A percentile compares a stretch with the other conserved stretches of the same genome.
phyloP scores from a whole-genome alignment of 2,113 vertebrate genomes.

The Dromaius novaehollandiae region DNA sequence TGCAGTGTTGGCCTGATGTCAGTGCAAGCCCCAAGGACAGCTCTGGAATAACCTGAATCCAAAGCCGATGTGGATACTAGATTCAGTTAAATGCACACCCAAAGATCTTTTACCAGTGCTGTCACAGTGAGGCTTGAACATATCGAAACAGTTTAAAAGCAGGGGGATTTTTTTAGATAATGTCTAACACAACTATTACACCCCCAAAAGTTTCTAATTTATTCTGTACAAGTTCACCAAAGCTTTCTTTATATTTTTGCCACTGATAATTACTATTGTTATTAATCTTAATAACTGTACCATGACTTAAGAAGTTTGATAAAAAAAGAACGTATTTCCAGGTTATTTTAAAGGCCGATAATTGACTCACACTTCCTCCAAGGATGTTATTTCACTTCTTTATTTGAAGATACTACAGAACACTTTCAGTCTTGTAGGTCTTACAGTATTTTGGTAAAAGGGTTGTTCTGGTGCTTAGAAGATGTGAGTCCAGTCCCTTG shows the following conservation, averaged over 20 bases:
- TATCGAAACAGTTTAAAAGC: background rate
- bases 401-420: background rate
- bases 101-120: background rate
- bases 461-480: background rate
- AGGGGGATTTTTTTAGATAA: too few species aligned
- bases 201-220: background rate
- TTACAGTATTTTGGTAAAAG: background rate
- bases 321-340: background rate
- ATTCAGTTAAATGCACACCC: background rate
- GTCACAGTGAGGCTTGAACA: background rate
- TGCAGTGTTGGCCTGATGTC: background rate
- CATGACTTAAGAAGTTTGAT: background rate
- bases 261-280: background rate
- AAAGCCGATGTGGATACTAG: background rate
- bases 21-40: background rate
- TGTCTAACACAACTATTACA: background rate
- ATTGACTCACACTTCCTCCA: background rate
- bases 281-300: background rate
- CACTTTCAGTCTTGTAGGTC: background rate
- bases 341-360: background rate
- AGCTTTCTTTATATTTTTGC: background rate
- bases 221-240: background rate
- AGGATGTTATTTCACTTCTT: background rate
- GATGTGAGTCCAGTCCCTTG: background rate
- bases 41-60: too few species aligned